Evolutionary conservation across 2,888 invertebrate genomes (phyloP).

Genomic region (Yponomeuta malinellus): DNA sequence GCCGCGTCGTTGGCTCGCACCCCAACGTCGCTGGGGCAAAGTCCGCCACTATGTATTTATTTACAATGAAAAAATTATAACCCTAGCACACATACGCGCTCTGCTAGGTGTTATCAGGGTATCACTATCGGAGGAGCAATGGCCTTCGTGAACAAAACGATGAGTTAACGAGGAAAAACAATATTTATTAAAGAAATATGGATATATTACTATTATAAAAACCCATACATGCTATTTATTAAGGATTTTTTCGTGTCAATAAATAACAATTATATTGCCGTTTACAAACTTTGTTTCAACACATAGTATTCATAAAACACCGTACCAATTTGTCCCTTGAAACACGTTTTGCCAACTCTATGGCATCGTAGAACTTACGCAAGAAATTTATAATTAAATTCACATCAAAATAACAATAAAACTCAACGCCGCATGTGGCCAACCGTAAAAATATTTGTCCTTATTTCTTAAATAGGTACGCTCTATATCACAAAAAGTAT

Average conservation of each 20-base stretch:
- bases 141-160: neutral
- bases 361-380: no score
- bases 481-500: conserved; percentile 8
- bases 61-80: conserved; percentile 34
- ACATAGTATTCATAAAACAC: neutral
- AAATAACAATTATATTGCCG: neutral
- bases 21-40: conserved; percentile 41
- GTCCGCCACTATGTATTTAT: conserved; percentile 48
- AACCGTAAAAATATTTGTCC: neutral
- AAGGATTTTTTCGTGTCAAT: neutral
- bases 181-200: neutral
- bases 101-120: neutral
- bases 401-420: neutral
- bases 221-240: neutral
- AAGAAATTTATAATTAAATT: neutral
- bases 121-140: neutral
- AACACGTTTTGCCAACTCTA: no score
- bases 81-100: conserved; percentile 14
- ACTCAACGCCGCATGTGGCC: neutral
- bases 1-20: conserved; percentile 53
- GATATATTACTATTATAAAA: neutral
- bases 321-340: neutral
- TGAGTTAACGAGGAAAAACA: neutral
- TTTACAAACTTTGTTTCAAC: neutral
- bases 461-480: neutral